Conservation (phyloP, 2,113 vertebrate species). For the Natator depressus region DNA sequence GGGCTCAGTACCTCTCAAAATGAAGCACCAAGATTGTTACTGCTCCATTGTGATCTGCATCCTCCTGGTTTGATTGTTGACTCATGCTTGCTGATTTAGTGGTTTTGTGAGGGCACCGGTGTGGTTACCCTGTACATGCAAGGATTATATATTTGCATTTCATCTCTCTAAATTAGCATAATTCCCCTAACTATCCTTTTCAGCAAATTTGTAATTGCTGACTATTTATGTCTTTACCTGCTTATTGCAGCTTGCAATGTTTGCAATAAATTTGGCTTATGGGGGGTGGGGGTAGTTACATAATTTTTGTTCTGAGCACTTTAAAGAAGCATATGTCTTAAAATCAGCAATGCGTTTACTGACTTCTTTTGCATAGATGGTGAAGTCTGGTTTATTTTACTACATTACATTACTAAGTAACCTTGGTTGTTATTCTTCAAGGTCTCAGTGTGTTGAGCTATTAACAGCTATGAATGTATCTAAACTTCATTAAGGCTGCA, state of each 20-base stretch:
- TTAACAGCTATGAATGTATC: constrained; percentile 65
- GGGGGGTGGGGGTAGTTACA: constrained; percentile 51
- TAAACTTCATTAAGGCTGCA: constrained; percentile 56
- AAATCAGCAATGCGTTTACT: constrained; percentile 58
- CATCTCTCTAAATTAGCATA: constrained; percentile 65
- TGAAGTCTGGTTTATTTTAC: constrained; percentile 58
- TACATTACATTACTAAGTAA: constrained; percentile 66
- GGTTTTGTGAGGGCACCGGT: constrained; percentile 47
- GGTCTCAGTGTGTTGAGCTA: constrained; percentile 69
- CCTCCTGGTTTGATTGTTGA: background rate
- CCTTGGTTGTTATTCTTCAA: constrained; percentile 75
- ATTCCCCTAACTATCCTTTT: constrained; percentile 55
- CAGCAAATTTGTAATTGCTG: constrained; percentile 75
- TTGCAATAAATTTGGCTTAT: constrained; percentile 56
- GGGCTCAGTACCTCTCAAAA: background rate
- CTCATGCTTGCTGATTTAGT: constrained; percentile 31
- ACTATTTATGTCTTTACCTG: constrained; percentile 74
- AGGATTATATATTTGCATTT: constrained; percentile 67
- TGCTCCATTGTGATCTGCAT: background rate
- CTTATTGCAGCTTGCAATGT: constrained; percentile 58
- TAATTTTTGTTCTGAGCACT: constrained; percentile 59
- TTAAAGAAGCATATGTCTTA: constrained; percentile 61
- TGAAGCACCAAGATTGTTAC: background rate
- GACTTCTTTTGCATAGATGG: constrained; percentile 46
- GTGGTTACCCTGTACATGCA: constrained; percentile 10